A percentile compares a stretch with the other conserved stretches of the same genome.
Evolutionary conservation across 2,113 vertebrate genomes (phyloP).

Genomic region (Toxotes chatareus): DNA sequence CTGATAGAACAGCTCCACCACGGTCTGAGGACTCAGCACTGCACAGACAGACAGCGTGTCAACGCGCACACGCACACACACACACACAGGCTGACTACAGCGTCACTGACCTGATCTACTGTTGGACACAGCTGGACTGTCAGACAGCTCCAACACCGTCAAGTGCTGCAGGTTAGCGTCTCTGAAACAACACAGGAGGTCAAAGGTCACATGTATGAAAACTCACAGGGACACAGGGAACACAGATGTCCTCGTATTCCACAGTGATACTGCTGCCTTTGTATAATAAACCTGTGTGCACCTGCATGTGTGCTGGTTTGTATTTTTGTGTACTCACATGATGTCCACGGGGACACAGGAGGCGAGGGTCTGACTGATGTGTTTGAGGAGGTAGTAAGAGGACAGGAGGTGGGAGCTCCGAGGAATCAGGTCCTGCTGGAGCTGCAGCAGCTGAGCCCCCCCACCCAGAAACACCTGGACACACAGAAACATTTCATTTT

Average conservation of each 20-base stretch:
- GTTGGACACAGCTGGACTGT: constrained; percentile 81
- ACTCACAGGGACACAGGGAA: too few species aligned
- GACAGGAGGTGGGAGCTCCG: constrained; percentile 90
- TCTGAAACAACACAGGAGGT: constrained; percentile 76
- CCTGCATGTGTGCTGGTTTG: too few species aligned
- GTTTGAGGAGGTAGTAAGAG: constrained; percentile 91
- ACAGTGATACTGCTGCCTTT: too few species aligned
- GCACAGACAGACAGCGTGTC: not conserved
- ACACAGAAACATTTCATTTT: not conserved
- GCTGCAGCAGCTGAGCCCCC: constrained; percentile 88
- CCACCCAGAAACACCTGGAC: constrained; percentile 87
- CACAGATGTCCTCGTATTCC: too few species aligned
- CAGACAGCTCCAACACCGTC: constrained; percentile 91
- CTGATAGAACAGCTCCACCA: constrained; percentile 96
- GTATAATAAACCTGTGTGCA: too few species aligned
- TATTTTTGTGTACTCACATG: constrained; percentile 85
- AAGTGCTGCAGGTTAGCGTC: constrained; percentile 96
- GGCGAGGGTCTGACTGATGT: constrained; percentile 88
- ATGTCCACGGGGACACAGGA: constrained; percentile 89
- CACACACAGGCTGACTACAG: too few species aligned
- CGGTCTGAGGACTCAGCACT: constrained; percentile 89
- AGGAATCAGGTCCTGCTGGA: constrained; percentile 94
- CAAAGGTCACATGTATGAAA: constrained; percentile 8
- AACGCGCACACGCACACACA: too few species aligned
- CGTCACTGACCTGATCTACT: constrained; percentile 85